phyloP scores from a whole-genome alignment of 1,140 invertebrate genomes.

The Heliothis subflexa region DNA sequence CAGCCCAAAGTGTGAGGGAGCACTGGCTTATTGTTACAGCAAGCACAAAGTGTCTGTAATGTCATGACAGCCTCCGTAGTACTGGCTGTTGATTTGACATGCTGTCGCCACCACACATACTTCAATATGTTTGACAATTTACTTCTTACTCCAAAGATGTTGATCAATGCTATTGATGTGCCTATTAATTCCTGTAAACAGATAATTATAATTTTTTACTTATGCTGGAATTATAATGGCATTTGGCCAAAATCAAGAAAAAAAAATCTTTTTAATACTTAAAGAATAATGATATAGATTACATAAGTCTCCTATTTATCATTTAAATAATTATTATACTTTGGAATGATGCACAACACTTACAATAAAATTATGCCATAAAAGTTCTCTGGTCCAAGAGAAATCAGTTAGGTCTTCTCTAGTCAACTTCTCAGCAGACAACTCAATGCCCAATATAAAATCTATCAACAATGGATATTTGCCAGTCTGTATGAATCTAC shows the following conservation, averaged over 20 bases:
- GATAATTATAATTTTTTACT: not conserved
- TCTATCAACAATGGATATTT: conserved; percentile 88
- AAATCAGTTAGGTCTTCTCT: conserved; percentile 87
- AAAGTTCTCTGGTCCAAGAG: conserved; percentile 88
- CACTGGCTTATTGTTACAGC: conserved; percentile 86
- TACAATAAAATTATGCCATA: conserved; percentile 90
- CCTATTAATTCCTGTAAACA: conserved; percentile 87
- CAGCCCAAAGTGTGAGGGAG: conserved; percentile 89
- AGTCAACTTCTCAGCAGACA: conserved; percentile 81
- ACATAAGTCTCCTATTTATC: too few relatives aligned
- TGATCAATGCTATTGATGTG: conserved; percentile 87
- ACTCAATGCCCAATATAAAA: conserved; percentile 85
- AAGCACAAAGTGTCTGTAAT: conserved; percentile 85
- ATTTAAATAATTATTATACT: too few relatives aligned
- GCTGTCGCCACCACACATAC: conserved; percentile 76
- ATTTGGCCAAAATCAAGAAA: not conserved
- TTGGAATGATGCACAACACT: conserved; percentile 57
- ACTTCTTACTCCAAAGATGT: conserved; percentile 85
- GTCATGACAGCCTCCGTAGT: conserved; percentile 66
- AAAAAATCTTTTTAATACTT: too few relatives aligned
- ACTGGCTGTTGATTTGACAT: conserved; percentile 36
- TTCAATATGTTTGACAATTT: conserved; percentile 81
- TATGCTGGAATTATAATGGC: too few relatives aligned
- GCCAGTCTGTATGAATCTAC: conserved; percentile 88
- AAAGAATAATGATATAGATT: too few relatives aligned